Evolutionary conservation across 2,797 vertebrate species (phyloP).

Genomic region (Merluccius polli): DNA sequence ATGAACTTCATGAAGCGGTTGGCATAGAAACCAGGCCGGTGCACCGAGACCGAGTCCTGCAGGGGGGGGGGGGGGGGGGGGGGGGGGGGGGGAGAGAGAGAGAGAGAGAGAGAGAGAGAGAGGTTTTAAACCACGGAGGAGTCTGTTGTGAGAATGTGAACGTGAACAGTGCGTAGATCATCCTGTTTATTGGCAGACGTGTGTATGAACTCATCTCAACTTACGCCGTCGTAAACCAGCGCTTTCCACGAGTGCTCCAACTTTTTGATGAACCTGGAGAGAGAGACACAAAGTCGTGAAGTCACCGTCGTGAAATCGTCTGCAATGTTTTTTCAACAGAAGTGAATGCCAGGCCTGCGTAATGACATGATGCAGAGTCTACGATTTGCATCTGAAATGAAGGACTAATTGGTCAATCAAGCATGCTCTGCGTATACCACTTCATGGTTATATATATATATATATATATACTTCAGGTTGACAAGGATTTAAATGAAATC

Average conservation of each 20-base stretch:
- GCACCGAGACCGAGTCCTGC: conserved; percentile 94
- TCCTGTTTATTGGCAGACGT: neutral
- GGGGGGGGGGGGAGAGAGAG: conserved; percentile 20
- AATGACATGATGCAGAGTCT: too few relatives aligned
- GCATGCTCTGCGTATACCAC: too few relatives aligned
- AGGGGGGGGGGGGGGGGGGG: conserved; percentile 21
- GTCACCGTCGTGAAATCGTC: neutral
- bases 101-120: conserved; percentile 36
- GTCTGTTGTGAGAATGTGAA: conserved; percentile 26
- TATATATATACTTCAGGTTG: too few relatives aligned
- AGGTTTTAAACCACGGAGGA: conserved; percentile 2
- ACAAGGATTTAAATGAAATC: too few relatives aligned
- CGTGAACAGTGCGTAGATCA: too few relatives aligned
- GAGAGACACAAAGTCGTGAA: conserved; percentile 34
- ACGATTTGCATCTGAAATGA: too few relatives aligned
- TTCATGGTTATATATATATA: too few relatives aligned
- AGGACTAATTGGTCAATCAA: too few relatives aligned
- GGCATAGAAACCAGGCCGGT: conserved; percentile 94
- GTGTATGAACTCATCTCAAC: conserved; percentile 49
- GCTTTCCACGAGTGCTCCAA: conserved; percentile 99
- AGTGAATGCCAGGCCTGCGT: too few relatives aligned
- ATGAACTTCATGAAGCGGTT: conserved; percentile 98
- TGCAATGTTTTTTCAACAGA: too few relatives aligned
- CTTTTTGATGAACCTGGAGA: conserved; percentile 91
- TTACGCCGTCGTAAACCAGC: conserved; percentile 94